A percentile compares a stretch with the other conserved stretches of the same genome.
These are phyloP conservation scores for Simalia tracyae DNA, from an alignment of 2,797 vertebrate genomes.

Conservation along the genomic window DNA sequence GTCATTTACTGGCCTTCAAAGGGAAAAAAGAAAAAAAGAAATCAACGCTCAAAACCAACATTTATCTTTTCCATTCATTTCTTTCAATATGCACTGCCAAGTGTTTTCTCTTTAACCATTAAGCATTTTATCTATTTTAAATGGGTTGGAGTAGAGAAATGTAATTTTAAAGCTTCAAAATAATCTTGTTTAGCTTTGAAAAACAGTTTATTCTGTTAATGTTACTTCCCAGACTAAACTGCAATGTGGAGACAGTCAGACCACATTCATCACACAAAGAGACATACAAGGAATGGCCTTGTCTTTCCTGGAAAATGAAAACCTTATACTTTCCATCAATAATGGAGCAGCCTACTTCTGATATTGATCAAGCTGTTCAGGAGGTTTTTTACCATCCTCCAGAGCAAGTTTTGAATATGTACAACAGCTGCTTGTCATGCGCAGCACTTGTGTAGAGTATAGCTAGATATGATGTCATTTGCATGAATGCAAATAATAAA, in stretches of 20 bases:
- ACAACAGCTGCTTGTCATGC: no score
- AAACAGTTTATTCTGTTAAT: neutral
- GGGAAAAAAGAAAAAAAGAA: slow-evolving; percentile 42
- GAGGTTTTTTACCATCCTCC: neutral
- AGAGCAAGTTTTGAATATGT: neutral
- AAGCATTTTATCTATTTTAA: neutral
- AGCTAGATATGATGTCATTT: neutral
- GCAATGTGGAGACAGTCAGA: neutral
- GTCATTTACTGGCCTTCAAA: slow-evolving; percentile 79
- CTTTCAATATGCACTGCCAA: neutral
- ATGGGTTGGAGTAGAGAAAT: neutral
- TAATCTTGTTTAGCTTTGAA: neutral
- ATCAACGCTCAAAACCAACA: slow-evolving; percentile 22
- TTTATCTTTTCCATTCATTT: neutral
- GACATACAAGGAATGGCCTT: neutral
- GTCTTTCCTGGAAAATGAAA: neutral
- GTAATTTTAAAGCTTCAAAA: neutral
- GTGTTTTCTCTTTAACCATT: neutral
- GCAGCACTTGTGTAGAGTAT: no score
- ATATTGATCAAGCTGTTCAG: neutral
- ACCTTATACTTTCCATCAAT: neutral
- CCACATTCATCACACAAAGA: neutral
- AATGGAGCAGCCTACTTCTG: neutral
- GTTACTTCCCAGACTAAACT: neutral
- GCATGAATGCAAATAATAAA: neutral